These are phyloP conservation scores for Tenthredo amoena DNA, from an alignment of 2,888 invertebrate species.

Conservation along the genomic window DNA sequence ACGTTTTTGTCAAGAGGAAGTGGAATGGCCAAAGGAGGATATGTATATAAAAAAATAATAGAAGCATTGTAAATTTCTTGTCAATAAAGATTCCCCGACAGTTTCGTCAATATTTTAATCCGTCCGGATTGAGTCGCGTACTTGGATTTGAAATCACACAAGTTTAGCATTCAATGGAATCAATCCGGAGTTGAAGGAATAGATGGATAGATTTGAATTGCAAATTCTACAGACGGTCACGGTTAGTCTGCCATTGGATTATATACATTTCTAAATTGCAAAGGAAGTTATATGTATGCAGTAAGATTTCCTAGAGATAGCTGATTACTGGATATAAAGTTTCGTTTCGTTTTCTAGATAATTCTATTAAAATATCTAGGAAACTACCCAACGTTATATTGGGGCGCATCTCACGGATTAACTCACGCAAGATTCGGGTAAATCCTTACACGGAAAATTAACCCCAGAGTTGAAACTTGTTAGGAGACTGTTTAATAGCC, in stretches of 20 bases:
- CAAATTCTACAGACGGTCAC: constrained; percentile 22
- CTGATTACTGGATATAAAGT: background rate
- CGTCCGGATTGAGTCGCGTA: background rate
- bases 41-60: background rate
- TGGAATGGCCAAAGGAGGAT: background rate
- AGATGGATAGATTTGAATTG: constrained; percentile 7
- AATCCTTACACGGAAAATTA: constrained; percentile 22
- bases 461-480: constrained; percentile 33
- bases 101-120: background rate
- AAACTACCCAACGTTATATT: background rate
- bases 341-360: background rate
- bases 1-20: no score
- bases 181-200: constrained; percentile 12
- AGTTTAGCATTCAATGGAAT: background rate
- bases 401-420: constrained; percentile 3
- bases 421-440: background rate
- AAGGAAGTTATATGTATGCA: background rate
- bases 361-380: background rate
- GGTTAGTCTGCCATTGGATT: background rate
- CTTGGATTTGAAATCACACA: background rate
- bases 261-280: background rate
- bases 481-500: constrained; percentile 18
- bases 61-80: background rate
- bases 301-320: constrained; percentile 1
- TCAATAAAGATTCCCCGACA: background rate